Base-by-base conservation (phyloP, 2,888 invertebrate species). In the Heliconius ethilla region DNA sequence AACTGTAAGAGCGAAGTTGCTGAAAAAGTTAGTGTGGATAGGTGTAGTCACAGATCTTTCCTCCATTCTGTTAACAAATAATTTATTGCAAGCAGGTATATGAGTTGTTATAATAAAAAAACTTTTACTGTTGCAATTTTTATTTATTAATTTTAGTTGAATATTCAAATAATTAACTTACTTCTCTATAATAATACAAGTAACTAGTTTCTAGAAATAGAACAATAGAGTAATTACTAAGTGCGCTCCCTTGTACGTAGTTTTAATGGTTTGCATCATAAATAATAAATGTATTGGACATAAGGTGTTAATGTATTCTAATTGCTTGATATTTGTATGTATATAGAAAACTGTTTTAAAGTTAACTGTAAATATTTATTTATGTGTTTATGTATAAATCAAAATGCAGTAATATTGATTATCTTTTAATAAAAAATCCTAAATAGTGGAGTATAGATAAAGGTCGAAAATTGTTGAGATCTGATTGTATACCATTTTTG, bases 161-260 rank as follows among this genome's bases (percentile, higher is more conserved):
- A 59, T n/a, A 59, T n/a, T 59, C 22, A n/a, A 59, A n/a, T n/a
- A 59, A 59, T 59, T 9, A 59, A n/a, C 59, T 10, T 59, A 59
- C n/a, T n/a, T 59, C n/a, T 59, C 59, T 59, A 59, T n/a, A 59
- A n/a, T n/a, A 59, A 59, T n/a, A 59, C 22, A 59, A 59, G 59
- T 59, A 10, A n/a, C n/a, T 11, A 59, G 11, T 59, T 59, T 59
- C 22, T 55, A 55, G 22, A 55, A 55, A 55, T 55, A 55, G 22
- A 22, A 55, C 22, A 55, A 55, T n/a, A 55, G 3, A 55, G 55
- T 55, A 55, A 55, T 55, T 55, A 55, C 55, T 22, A 55, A 55
- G 18, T 55, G 22, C 9, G 55, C 9, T 55, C 22, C 22, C 45
- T 51, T 51, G 15, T 6, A 51, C 18, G 45, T 51, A 51, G 45